Evolutionary conservation across 2,888 invertebrate species (phyloP).

Genomic region (Aricia artaxerxes): DNA sequence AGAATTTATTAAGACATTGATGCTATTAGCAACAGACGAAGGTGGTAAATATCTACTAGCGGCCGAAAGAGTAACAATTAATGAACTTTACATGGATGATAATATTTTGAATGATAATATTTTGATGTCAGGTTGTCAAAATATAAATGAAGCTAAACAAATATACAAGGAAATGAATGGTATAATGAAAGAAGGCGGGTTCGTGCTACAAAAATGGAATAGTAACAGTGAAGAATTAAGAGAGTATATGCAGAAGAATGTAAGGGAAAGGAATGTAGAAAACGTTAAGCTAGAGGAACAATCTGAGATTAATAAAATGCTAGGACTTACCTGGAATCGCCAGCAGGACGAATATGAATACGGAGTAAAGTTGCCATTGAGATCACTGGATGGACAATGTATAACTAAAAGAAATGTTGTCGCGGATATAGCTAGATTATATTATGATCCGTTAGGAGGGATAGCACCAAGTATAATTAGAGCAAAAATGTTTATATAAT

Average conservation of each 20-base stretch:
- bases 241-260: too few relatives aligned
- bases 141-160: slow-evolving; percentile 37
- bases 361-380: slow-evolving; percentile 32
- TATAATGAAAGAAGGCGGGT: slow-evolving; percentile 45
- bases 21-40: slow-evolving; percentile 40
- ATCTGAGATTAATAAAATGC: slow-evolving; percentile 34
- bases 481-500: slow-evolving; percentile 33
- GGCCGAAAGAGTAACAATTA: slow-evolving; percentile 16
- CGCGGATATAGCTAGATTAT: slow-evolving; percentile 38
- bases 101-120: too few relatives aligned
- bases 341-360: slow-evolving; percentile 32
- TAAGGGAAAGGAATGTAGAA: too few relatives aligned
- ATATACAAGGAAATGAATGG: slow-evolving; percentile 41
- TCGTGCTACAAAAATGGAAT: slow-evolving; percentile 45
- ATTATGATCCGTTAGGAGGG: slow-evolving; percentile 42
- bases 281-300: background rate
- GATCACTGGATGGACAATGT: background rate
- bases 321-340: slow-evolving; percentile 38
- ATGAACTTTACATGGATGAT: slow-evolving; percentile 42
- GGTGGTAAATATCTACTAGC: slow-evolving; percentile 36
- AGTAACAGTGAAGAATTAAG: slow-evolving; percentile 30
- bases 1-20: slow-evolving; percentile 28
- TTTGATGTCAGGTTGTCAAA: slow-evolving; percentile 40
- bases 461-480: slow-evolving; percentile 37
- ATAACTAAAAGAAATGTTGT: slow-evolving; percentile 40